Percentiles rank a stretch among this genome's conserved stretches.
Evolutionary conservation across 2,113 vertebrate genomes (phyloP).

Genomic region (Hypanus sabinus): DNA sequence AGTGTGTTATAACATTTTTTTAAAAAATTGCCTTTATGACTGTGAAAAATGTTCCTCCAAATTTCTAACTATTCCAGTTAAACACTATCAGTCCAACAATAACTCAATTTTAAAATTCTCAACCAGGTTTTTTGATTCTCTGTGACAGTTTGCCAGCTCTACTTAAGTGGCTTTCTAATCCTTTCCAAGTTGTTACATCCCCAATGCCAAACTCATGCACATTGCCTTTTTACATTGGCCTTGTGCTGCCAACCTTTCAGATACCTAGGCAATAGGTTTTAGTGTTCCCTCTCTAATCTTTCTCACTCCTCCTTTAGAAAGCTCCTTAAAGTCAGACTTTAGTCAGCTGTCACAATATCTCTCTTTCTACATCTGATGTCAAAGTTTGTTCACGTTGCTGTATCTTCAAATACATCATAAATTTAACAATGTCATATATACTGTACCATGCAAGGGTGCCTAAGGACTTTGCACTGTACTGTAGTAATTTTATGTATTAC

Average conservation of each 20-base stretch:
- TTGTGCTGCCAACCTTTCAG: not conserved
- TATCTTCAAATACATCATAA: not conserved
- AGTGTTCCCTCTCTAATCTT: too few relatives aligned
- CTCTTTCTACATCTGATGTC: too few relatives aligned
- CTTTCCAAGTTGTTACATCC: not conserved
- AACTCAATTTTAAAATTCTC: not conserved
- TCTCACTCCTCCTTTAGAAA: not conserved
- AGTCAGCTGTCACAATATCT: not conserved
- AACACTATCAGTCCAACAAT: not conserved
- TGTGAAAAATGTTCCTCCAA: not conserved
- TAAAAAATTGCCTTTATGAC: not conserved
- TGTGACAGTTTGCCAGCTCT: not conserved
- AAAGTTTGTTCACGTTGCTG: too few relatives aligned
- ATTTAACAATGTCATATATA: too few relatives aligned
- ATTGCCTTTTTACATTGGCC: not conserved
- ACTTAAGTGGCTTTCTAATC: not conserved
- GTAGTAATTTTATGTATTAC: too few relatives aligned
- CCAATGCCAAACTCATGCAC: not conserved
- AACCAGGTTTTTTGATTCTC: not conserved
- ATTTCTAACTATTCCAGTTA: not conserved
- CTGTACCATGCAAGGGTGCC: too few relatives aligned
- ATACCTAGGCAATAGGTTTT: not conserved
- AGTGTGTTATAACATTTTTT: not conserved
- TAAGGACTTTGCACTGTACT: too few relatives aligned
- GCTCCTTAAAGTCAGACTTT: not conserved